Base-by-base conservation (phyloP, 2,113 vertebrate species). In the Melanerpes aurifrons region DNA sequence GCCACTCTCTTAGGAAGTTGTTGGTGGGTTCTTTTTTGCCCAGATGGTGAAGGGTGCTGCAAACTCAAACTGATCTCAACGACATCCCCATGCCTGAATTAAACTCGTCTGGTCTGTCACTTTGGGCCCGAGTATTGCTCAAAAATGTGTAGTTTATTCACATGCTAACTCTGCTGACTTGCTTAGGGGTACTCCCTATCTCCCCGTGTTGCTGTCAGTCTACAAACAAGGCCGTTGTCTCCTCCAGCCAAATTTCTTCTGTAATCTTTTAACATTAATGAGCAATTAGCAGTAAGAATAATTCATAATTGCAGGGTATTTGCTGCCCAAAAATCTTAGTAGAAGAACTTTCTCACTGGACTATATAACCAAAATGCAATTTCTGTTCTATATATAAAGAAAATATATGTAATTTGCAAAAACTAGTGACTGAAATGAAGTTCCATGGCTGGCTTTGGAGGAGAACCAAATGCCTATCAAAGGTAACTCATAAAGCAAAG, bases 61-160 rank as follows among this genome's bases (percentile, higher is more conserved):
- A 2, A 29, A 35, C 68, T 14, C 40, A 12, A 32, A 81, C 7
- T 50, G 0, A 63, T 61, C 54, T 50, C 43, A 18, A 0, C 47
- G 58, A 70, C 10, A 7, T 40, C 29, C 8, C n/a, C 0, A 0
- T 77, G 61, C 61, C 61, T 58, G 37, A 62, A 54, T 66, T 73
- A 72, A 68, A 76, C 21, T 35, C 66, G 10, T 15, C 32, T 24
- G 3, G 29, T 10, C 9, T 69, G 40, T 31, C 14, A 58, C 18
- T 2, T 18, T 31, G 50, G 58, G 58, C 45, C 62, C 20, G 25
- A 24, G 28, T 9, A 32, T 19, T 64, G 54, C 45, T 86, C 28
- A 48, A 48, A 77, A 64, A 31, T 5, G 8, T 56, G 12, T 35
- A 86, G 61, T 74, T 87, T 74, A 19, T 57, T 68, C 40, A 18